A percentile compares a stretch with the other conserved stretches of the same genome.
These are phyloP conservation scores for Palythoa grandiflora DNA, from an alignment of 92 coral and sea anemone genomes.

Conservation along the genomic window DNA sequence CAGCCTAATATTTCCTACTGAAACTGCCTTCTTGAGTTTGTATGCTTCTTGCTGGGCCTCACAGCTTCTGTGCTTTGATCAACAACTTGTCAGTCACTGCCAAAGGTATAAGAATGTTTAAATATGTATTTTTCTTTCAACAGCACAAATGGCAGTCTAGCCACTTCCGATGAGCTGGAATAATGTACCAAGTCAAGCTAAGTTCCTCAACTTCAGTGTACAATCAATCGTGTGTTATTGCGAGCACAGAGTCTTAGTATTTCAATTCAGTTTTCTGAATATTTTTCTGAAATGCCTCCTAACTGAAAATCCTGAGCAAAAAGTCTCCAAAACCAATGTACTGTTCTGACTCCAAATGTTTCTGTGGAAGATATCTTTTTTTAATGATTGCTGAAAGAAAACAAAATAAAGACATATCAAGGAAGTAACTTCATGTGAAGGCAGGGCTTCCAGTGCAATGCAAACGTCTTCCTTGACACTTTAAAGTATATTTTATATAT, in stretches of 20 bases:
- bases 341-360: constrained; percentile 33
- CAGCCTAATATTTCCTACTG: constrained; percentile 86
- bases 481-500: background rate
- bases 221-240: constrained; percentile 9
- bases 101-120: constrained; percentile 50
- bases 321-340: constrained; percentile 48
- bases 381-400: constrained; percentile 43
- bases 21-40: constrained; percentile 63
- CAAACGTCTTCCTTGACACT: background rate
- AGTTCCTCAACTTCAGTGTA: constrained; percentile 26
- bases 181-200: constrained; percentile 9
- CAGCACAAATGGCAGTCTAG: constrained; percentile 23
- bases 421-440: constrained; percentile 19
- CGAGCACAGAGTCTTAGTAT: constrained; percentile 40
- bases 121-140: constrained; percentile 39
- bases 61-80: constrained; percentile 46
- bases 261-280: constrained; percentile 6
- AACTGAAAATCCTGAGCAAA: constrained; percentile 50
- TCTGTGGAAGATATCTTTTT: constrained; percentile 49
- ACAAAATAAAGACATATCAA: constrained; percentile 31
- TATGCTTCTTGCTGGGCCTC: constrained; percentile 34
- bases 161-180: background rate
- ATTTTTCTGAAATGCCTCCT: constrained; percentile 34
- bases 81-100: constrained; percentile 55
- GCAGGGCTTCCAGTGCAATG: constrained; percentile 15